These are phyloP conservation scores for Lissocephala sabroskyi DNA, from an alignment of 2,888 invertebrate species.

Conservation along the genomic window DNA sequence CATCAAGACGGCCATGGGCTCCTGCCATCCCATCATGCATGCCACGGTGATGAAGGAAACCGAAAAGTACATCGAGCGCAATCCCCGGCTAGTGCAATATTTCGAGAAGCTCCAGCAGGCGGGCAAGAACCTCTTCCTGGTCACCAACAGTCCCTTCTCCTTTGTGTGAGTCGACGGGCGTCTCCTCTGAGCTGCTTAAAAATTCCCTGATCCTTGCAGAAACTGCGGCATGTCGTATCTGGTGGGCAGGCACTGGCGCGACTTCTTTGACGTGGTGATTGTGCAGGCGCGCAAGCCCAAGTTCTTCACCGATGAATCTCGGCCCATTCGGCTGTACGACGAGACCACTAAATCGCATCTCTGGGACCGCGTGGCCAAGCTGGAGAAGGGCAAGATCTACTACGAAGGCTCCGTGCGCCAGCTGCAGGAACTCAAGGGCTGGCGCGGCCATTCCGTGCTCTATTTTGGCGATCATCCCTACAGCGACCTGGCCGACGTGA, in stretches of 20 bases:
- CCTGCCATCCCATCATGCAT: conserved; percentile 92
- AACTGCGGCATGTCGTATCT: conserved; percentile 93
- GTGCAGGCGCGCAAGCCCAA: conserved; percentile 96
- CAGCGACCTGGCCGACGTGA: conserved; percentile 96
- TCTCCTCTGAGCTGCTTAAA: not conserved
- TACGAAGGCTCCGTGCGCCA: conserved; percentile 97
- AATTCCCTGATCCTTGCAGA: conserved; percentile 74
- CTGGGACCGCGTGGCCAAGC: conserved; percentile 90
- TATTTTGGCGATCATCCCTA: conserved; percentile 99
- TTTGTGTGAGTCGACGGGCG: conserved; percentile 94
- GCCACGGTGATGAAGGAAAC: conserved; percentile 87
- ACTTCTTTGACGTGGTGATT: conserved; percentile 94
- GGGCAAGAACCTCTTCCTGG: conserved; percentile 92
- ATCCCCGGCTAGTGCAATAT: conserved; percentile 81
- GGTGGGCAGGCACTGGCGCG: conserved; percentile 90
- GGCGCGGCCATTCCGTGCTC: conserved; percentile 92
- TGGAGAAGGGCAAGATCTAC: conserved; percentile 92
- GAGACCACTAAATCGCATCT: conserved; percentile 85
- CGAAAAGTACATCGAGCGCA: conserved; percentile 84
- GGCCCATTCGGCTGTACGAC: conserved; percentile 92
- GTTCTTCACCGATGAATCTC: conserved; percentile 94
- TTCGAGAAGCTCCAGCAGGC: conserved; percentile 82
- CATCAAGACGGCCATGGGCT: conserved; percentile 91
- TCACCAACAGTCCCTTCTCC: conserved; percentile 96
- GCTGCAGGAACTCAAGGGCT: conserved; percentile 92